Base-by-base conservation (phyloP, 1,140 invertebrate species). In the Portunus trituberculatus region DNA sequence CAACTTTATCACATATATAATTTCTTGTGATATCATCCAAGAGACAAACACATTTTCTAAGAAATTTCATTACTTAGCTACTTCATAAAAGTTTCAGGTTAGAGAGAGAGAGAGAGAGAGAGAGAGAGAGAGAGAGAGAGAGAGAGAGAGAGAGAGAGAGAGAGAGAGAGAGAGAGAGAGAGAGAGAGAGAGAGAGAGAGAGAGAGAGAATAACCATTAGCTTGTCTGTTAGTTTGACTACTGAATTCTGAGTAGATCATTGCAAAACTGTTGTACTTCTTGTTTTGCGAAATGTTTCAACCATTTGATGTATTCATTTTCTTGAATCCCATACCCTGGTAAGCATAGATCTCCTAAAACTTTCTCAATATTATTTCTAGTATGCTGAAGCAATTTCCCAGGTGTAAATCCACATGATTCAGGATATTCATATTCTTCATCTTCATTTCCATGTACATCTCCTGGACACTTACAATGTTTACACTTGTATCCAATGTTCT, bases 401-500 rank as follows among this genome's bases (percentile, higher is more conserved):
- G 48, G n/a, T n/a, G 45, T n/a, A n/a, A 89, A 7, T 48, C 39
- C 48, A 89, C 4, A 25, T n/a, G 32, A 32, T 20, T 4, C 52
- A 14, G 52, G 12, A 59, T 14, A 1, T 12, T 59, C 52, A 59
- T 59, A 12, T 59, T 59, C 1, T 28, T 7, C 25, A 46, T 7
- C 6, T 8, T 46, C 39, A 4, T 45, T 32, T 89, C 10, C 25
- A 89, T 89, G 87, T 0, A 25, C 39, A 89, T 46, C 20, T 46
- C 39, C 87, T 20, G 12, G 10, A 89, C 87, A 89, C n/a, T 20
- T 0, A 48, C 87, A 89, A 25, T 45, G 4, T 46, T 0, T 46
- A 89, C 87, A 89, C 45, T 25, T 89, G 20, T 89, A 89, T n/a
- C 39, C 28, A 46, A 89, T 89, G 20, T 25, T 89, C 6, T 89